phyloP scores from a whole-genome alignment of 2,797 vertebrate species.

The Microcaecilia unicolor region DNA sequence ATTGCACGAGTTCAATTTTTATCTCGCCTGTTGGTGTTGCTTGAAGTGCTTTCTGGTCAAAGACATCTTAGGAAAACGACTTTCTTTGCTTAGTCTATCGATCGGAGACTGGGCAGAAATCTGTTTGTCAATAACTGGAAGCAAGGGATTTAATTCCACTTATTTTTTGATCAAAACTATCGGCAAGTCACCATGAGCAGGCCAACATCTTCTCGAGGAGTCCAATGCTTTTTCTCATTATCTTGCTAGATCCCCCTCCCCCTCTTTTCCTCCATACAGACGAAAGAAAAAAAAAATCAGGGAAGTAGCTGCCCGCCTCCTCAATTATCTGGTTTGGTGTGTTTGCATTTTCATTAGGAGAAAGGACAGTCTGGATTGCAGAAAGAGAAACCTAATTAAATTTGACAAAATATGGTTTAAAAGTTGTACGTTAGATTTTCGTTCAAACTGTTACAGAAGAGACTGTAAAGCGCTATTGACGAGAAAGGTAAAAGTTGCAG shows the following conservation, averaged over 20 bases:
- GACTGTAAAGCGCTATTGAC: too few relatives aligned
- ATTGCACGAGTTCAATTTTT: too few relatives aligned
- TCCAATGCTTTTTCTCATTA: background rate
- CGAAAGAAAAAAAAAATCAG: background rate
- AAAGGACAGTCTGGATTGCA: constrained; percentile 19
- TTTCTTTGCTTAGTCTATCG: background rate
- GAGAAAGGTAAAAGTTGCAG: too few relatives aligned
- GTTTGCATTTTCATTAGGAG: constrained; percentile 9
- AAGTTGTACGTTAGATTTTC: too few relatives aligned
- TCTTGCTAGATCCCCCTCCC: background rate
- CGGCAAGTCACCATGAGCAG: background rate
- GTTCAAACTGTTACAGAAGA: too few relatives aligned
- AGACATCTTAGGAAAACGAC: background rate
- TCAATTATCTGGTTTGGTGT: constrained; percentile 20
- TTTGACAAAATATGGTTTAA: too few relatives aligned
- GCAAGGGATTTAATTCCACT: background rate
- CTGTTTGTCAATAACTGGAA: constrained; percentile 1
- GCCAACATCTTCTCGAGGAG: background rate
- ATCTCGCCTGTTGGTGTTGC: too few relatives aligned
- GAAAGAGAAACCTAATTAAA: too few relatives aligned
- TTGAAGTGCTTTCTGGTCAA: background rate
- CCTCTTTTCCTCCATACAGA: background rate
- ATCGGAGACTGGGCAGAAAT: constrained; percentile 1
- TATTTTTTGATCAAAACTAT: background rate
- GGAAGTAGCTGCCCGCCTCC: constrained; percentile 15